Conservation (phyloP, 1,140 invertebrate genomes). For the Leptonema lineaticorne region DNA sequence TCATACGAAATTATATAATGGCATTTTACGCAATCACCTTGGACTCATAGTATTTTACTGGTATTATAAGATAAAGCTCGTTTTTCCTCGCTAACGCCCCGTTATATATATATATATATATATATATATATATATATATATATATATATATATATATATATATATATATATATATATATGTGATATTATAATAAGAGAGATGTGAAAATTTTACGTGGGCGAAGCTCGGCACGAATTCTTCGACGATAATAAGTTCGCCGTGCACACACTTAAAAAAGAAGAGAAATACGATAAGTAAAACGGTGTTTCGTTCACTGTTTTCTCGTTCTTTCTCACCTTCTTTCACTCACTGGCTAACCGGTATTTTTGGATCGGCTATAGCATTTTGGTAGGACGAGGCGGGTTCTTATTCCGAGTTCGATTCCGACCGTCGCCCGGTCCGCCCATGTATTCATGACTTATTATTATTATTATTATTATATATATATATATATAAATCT, state of each 20-base stretch:
- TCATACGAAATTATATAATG: conserved; percentile 19
- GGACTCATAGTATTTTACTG: conserved; percentile 15
- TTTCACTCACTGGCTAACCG: too few relatives aligned
- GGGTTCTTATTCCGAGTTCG: conserved; percentile 13
- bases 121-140: too few relatives aligned
- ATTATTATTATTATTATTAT: too few relatives aligned
- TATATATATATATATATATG: neutral
- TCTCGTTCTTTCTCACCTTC: too few relatives aligned
- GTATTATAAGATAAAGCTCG: neutral
- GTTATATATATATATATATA: too few relatives aligned
- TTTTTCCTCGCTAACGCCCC: neutral
- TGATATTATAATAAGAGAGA: conserved; percentile 8
- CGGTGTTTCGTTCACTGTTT: conserved; percentile 19
- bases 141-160: conserved; percentile 4
- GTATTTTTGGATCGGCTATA: conserved; percentile 24
- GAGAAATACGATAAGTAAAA: conserved; percentile 33
- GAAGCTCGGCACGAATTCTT: conserved; percentile 27
- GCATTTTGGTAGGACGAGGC: conserved; percentile 7
- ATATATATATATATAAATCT: too few relatives aligned
- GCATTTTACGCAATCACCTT: conserved; percentile 25
- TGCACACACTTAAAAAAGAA: conserved; percentile 23
- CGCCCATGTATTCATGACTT: neutral
- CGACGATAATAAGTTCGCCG: conserved; percentile 24
- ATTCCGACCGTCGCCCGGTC: neutral
- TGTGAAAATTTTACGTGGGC: conserved; percentile 30